A percentile compares a stretch with the other conserved stretches of the same genome.
These are phyloP conservation scores for Andrena flavipes DNA, from an alignment of 2,888 invertebrate species.

Conservation along the genomic window DNA sequence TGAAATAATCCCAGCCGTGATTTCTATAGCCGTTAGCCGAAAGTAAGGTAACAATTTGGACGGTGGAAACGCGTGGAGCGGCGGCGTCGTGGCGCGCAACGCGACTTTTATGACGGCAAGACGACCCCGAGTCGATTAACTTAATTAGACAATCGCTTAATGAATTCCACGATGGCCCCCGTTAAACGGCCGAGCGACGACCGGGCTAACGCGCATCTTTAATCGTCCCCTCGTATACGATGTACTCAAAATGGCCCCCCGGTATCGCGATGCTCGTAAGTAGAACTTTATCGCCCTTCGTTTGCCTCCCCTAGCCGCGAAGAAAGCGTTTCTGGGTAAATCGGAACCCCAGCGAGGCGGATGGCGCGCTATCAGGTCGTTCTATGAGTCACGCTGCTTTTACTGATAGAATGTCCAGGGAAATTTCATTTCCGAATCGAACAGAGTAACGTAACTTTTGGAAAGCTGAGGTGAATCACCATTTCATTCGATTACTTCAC, in stretches of 20 bases:
- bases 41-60: constrained; percentile 69
- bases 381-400: constrained; percentile 5
- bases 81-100: constrained; percentile 62
- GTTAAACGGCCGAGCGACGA: constrained; percentile 61
- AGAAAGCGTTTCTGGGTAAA: neutral
- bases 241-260: constrained; percentile 43
- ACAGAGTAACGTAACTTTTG: too few relatives aligned
- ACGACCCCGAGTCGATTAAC: constrained; percentile 79
- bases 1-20: constrained; percentile 26
- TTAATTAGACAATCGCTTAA: constrained; percentile 82
- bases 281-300: constrained; percentile 59
- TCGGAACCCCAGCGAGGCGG: constrained; percentile 2
- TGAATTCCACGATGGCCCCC: constrained; percentile 75
- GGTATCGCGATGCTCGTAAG: constrained; percentile 61
- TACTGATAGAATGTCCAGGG: neutral
- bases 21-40: constrained; percentile 31
- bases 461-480: too few relatives aligned
- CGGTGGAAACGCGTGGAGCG: constrained; percentile 34
- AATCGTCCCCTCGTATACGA: constrained; percentile 61
- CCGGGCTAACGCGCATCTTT: constrained; percentile 57
- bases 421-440: neutral
- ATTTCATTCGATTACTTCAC: too few relatives aligned
- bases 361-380: neutral
- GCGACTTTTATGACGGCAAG: constrained; percentile 58
- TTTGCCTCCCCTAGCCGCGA: constrained; percentile 19